phyloP scores from a whole-genome alignment of 2,113 vertebrate species.

The Xenus cinereus region DNA sequence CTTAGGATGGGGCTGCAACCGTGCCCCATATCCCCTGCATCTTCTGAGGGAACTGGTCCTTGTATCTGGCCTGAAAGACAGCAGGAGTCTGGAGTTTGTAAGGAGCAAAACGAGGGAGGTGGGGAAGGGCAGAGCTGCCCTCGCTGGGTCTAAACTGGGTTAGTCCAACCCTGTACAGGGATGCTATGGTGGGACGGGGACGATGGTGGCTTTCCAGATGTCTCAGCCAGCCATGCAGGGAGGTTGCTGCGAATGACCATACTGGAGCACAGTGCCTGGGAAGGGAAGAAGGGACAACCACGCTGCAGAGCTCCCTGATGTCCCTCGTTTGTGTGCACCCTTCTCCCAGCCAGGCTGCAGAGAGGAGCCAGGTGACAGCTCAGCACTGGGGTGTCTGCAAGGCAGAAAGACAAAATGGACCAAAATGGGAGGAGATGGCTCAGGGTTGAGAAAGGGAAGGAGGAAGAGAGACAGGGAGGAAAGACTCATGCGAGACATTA shows the following conservation, averaged over 20 bases:
- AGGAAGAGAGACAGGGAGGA: background rate
- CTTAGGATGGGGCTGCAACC: background rate
- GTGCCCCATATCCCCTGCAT: background rate
- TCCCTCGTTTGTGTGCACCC: background rate
- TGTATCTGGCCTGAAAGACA: background rate
- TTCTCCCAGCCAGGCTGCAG: background rate
- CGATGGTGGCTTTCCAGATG: background rate
- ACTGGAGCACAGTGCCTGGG: background rate
- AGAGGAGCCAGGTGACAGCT: background rate
- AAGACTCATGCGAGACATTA: background rate
- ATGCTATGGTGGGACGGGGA: background rate
- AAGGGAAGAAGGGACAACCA: background rate
- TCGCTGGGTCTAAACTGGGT: background rate
- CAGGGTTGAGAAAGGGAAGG: background rate
- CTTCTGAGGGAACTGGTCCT: background rate
- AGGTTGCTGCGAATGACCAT: accelerated
- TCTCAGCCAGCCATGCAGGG: background rate
- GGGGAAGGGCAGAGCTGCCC: background rate
- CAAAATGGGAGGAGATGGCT: background rate
- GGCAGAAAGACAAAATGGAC: background rate
- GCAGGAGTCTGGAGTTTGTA: background rate
- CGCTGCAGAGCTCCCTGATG: background rate
- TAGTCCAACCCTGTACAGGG: background rate
- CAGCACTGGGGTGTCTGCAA: background rate
- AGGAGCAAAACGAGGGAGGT: background rate